A percentile compares a stretch with the other conserved stretches of the same genome.
Evolutionary conservation across 2,888 invertebrate species (phyloP).

Genomic region (Cyaniris semiargus): DNA sequence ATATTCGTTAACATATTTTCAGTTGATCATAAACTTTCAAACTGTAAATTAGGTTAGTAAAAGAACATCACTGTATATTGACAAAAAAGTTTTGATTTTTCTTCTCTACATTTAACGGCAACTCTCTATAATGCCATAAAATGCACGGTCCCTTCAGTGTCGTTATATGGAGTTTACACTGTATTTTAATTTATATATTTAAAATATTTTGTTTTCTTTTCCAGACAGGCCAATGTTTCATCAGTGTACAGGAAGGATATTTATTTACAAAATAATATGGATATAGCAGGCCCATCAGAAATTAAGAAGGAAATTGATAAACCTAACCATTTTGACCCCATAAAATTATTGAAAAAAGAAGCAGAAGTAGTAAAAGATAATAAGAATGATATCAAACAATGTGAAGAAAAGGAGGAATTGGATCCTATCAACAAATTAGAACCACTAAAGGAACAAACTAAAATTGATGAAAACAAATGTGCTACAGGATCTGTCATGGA

Average conservation of each 20-base stretch:
- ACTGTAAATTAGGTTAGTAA: too few species aligned
- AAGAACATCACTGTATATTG: too few species aligned
- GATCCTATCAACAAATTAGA: constrained; percentile 27
- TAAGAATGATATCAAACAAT: constrained; percentile 35
- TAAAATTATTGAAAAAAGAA: constrained; percentile 52
- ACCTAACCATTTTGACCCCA: constrained; percentile 48
- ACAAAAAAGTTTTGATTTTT: too few species aligned
- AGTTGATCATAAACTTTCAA: too few species aligned
- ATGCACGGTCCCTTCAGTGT: too few species aligned
- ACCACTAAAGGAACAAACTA: constrained; percentile 13
- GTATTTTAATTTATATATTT: too few species aligned
- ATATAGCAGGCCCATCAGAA: constrained; percentile 40
- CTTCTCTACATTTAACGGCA: too few species aligned
- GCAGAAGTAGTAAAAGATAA: constrained; percentile 38
- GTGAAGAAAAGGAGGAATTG: constrained; percentile 35
- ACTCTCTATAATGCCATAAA: too few species aligned
- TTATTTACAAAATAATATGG: constrained; percentile 35
- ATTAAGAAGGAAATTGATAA: constrained; percentile 46
- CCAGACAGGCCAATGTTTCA: constrained; percentile 86
- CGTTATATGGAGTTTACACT: too few species aligned
- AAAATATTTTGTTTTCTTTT: constrained; percentile 39
- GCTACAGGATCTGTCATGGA: constrained; percentile 36
- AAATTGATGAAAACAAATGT: constrained; percentile 33
- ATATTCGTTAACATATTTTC: too few species aligned
- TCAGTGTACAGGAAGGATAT: constrained; percentile 67